These are phyloP conservation scores for Apamea crenata DNA, from an alignment of 2,888 invertebrate species.

Conservation along the genomic window DNA sequence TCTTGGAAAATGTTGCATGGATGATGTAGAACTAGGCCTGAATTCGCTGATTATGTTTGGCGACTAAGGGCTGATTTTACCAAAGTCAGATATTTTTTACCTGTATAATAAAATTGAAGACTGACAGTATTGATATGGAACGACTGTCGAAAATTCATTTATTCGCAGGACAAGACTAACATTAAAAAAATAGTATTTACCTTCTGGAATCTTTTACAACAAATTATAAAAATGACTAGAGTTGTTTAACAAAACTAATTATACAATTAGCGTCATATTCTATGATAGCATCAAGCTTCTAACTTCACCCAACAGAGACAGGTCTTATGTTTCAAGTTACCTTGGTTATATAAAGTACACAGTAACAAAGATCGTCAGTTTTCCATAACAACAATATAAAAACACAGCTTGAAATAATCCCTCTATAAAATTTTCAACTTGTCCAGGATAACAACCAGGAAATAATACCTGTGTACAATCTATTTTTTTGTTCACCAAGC, in stretches of 20 bases:
- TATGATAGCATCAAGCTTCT: background rate
- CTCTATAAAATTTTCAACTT: background rate
- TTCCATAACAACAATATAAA: background rate
- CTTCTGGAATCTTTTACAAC: background rate
- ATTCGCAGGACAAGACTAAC: background rate
- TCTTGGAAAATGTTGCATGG: background rate
- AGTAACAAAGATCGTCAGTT: background rate
- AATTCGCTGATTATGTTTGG: background rate
- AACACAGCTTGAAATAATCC: slow-evolving; percentile 18
- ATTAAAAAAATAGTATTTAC: too few relatives aligned
- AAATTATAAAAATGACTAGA: background rate
- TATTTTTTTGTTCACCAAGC: slow-evolving; percentile 28
- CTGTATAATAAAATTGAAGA: background rate
- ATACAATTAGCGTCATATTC: background rate
- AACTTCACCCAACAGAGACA: background rate
- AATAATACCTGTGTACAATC: slow-evolving; percentile 12
- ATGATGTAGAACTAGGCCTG: background rate
- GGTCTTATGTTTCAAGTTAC: background rate
- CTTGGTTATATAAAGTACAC: background rate
- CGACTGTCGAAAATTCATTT: background rate
- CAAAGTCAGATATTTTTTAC: background rate
- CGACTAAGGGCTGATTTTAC: background rate
- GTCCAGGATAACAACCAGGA: slow-evolving; percentile 8
- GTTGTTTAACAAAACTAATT: background rate
- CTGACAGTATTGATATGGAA: background rate